phyloP scores from a whole-genome alignment of 2,113 vertebrate genomes.

The Mesoclemmys tuberculata region DNA sequence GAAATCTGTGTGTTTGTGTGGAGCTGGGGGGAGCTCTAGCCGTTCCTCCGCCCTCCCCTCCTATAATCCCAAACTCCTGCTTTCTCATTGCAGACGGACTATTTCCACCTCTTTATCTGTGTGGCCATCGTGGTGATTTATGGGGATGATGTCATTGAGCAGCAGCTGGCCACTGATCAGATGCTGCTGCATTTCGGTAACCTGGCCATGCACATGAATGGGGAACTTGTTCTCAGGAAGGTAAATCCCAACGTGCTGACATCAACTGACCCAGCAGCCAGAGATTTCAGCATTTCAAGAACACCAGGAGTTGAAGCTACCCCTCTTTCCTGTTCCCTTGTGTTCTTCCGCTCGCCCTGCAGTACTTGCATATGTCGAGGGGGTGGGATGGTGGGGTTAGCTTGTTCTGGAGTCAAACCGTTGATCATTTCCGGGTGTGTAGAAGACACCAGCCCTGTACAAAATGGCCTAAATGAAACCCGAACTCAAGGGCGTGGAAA shows the following conservation, averaged over 20 bases:
- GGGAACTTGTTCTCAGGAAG: slow-evolving; percentile 97
- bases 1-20: neutral
- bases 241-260: slow-evolving; percentile 56
- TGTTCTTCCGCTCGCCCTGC: neutral
- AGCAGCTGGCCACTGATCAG: slow-evolving; percentile 94
- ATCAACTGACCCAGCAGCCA: neutral
- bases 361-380: neutral
- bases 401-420: neutral
- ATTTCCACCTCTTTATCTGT: slow-evolving; percentile 98
- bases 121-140: slow-evolving; percentile 96
- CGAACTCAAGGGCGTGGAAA: neutral
- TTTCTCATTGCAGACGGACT: slow-evolving; percentile 87
- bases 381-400: neutral
- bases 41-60: slow-evolving; percentile 4
- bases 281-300: neutral
- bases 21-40: neutral
- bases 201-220: slow-evolving; percentile 98
- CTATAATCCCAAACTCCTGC: neutral
- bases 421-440: neutral
- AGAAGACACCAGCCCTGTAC: fast-evolving
- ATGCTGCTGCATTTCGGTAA: slow-evolving; percentile 97
- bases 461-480: neutral
- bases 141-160: slow-evolving; percentile 94
- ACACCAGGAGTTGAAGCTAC: neutral
- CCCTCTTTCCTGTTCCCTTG: neutral